A percentile compares a stretch with the other conserved stretches of the same genome.
phyloP scores from a whole-genome alignment of 2,797 vertebrate species.

The Manis javanica region DNA sequence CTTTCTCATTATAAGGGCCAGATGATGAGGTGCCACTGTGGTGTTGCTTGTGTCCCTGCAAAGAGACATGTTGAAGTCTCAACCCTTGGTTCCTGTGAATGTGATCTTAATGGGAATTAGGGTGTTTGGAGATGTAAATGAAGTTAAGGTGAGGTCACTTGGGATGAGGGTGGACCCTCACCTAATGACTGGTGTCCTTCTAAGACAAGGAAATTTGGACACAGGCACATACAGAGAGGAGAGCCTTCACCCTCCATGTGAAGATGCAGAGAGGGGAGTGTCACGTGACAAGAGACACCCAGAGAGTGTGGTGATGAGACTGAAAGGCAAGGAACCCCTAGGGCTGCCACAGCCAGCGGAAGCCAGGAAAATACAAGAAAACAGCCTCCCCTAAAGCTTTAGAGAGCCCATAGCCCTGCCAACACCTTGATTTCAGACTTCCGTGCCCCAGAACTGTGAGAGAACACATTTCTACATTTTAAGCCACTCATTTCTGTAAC shows the following conservation, averaged over 20 bases:
- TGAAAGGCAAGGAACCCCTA: background rate
- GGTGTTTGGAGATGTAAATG: background rate
- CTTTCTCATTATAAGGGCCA: background rate
- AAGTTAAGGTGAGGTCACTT: background rate
- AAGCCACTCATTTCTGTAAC: background rate
- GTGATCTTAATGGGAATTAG: background rate
- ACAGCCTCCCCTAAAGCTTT: no score
- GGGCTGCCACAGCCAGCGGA: background rate
- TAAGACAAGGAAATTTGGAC: background rate
- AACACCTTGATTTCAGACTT: background rate
- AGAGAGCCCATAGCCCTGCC: background rate
- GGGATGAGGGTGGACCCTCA: background rate
- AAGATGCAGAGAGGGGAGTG: background rate
- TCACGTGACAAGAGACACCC: background rate
- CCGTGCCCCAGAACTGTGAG: no score
- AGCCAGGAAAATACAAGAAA: background rate
- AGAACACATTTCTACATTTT: background rate
- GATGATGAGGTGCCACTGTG: background rate
- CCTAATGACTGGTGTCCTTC: background rate
- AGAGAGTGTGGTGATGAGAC: background rate
- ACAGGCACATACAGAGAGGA: background rate
- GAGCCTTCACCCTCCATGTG: background rate
- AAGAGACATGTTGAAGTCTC: background rate
- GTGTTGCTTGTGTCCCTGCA: background rate
- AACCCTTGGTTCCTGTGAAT: background rate